Evolutionary conservation across 2,888 invertebrate species (phyloP), one percentile per base, ranked within the genome.

Genomic region (Agrilus mali): DNA sequence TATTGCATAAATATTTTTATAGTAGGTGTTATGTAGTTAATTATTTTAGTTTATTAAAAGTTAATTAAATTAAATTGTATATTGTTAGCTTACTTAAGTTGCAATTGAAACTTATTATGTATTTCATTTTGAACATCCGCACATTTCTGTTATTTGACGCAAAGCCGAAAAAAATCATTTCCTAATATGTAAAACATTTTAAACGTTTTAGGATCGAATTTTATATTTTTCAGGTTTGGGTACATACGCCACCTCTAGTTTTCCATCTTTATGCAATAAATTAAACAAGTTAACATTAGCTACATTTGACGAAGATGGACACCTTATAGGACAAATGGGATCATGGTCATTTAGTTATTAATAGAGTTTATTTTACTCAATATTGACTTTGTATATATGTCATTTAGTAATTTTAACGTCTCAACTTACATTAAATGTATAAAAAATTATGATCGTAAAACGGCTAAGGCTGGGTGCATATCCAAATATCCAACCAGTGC

Each of bases 251-350:
- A 35, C 14, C 2, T 35, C 35, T 35, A 35, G 2, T 16, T 36
- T 47, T 17, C 71, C 79, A 12, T 75, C 82, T 8, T 68, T 90
- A 2, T 83, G 86, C 53, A 92, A 89, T 68, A 92, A 90, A 66
- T 70, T 92, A 48, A 85, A 86, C 48, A 80, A 86, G 53, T 74
- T 92, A 36, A 88, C 89, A 32, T 71, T 92, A 45, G 89, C 90
- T 34, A 90, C 90, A 2, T 90, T 90, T 63, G 90, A 92, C 59
- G 90, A 90, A 41, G 80, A 89, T 59, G 90, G 88, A 36, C 81
- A 82, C 57, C 81, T 89, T 58, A 81, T 90, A 48, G 87, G 87
- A 32, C 87, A 88, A 59, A 87, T 86, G 69, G 89, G 90, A 33
- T 89, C 89, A 47, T 78, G 82, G 79, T 80, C 81, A 31, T 81